Conservation (phyloP, 2,797 vertebrate species). For the Dipus sagitta region DNA sequence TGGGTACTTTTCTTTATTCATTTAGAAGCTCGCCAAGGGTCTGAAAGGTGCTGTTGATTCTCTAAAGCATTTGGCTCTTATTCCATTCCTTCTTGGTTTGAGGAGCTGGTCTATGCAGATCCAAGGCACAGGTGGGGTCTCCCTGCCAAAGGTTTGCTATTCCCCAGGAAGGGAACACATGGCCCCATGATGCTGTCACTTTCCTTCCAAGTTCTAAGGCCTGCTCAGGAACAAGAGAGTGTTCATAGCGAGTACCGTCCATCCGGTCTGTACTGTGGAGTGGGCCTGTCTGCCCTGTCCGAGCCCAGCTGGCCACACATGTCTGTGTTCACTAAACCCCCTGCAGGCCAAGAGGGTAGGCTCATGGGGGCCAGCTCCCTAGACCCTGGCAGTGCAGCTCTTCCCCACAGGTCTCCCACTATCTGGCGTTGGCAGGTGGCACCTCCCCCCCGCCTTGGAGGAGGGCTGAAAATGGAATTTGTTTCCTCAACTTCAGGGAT, state of each 20-base stretch:
- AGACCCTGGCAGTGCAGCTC: neutral
- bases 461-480: neutral
- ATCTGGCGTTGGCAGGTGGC: neutral
- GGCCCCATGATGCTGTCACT: neutral
- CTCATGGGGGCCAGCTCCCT: neutral
- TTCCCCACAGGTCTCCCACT: neutral
- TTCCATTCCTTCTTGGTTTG: too few species aligned
- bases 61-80: too few species aligned
- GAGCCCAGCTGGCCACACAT: neutral
- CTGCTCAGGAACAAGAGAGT: neutral
- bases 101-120: too few species aligned
- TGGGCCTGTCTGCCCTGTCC: neutral
- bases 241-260: neutral
- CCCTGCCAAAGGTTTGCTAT: too few species aligned
- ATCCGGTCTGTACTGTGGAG: neutral
- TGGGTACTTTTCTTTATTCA: too few species aligned
- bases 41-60: too few species aligned
- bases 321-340: neutral
- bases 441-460: neutral
- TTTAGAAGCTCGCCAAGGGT: too few species aligned
- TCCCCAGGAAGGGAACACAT: too few species aligned
- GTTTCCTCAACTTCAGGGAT: neutral
- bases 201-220: neutral
- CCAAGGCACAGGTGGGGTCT: too few species aligned
- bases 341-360: neutral